Percentiles rank a stretch among this genome's conserved stretches.
Evolutionary conservation across 2,888 invertebrate species (phyloP).

Genomic region (Caenorhabditis sp.): DNA sequence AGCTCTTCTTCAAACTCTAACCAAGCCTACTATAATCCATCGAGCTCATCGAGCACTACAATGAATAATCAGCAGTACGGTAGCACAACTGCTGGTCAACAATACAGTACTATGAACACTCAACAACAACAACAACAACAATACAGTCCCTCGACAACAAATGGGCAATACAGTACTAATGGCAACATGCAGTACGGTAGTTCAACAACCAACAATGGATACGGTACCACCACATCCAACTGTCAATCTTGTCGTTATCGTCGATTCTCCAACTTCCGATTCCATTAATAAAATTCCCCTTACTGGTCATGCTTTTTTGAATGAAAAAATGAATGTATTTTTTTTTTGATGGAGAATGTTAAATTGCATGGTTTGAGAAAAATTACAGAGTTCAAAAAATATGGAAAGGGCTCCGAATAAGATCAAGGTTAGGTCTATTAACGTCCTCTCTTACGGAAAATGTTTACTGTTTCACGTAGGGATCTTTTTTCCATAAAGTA

Average conservation of each 20-base stretch:
- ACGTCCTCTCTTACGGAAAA: too few relatives aligned
- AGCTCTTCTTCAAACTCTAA: not conserved
- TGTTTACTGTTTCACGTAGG: too few relatives aligned
- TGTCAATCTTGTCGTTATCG: conserved; percentile 6
- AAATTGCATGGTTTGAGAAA: too few relatives aligned
- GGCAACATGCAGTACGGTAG: conserved; percentile 8
- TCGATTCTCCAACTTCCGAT: conserved; percentile 24
- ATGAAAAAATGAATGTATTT: not conserved
- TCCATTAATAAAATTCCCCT: conserved; percentile 20
- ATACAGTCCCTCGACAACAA: not conserved
- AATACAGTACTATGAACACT: too few relatives aligned
- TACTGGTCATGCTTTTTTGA: conserved; percentile 3
- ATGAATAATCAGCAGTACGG: not conserved
- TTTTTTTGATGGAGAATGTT: too few relatives aligned
- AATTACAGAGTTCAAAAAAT: too few relatives aligned
- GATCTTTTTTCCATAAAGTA: too few relatives aligned
- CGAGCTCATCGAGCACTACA: not conserved
- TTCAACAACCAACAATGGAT: too few relatives aligned
- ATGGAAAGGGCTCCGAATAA: too few relatives aligned
- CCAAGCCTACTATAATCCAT: not conserved
- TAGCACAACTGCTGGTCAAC: not conserved
- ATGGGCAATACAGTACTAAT: not conserved
- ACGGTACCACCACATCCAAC: not conserved
- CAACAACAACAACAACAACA: not conserved
- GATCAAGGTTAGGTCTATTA: too few relatives aligned